Conservation (phyloP, 2,888 invertebrate genomes). For the Morpho achilles region DNA sequence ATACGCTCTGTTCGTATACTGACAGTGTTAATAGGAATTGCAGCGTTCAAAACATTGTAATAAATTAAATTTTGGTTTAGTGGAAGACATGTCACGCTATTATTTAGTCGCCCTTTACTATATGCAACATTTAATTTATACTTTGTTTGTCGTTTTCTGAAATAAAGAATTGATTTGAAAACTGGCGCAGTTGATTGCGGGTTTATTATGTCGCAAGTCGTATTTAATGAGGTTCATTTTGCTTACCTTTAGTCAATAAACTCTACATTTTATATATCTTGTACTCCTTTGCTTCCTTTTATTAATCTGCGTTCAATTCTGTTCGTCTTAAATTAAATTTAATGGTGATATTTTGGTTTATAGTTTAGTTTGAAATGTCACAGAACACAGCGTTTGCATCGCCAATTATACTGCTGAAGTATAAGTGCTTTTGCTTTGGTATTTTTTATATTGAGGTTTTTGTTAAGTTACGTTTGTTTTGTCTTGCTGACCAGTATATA, state of each 20-base stretch:
- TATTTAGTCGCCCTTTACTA: too few species aligned
- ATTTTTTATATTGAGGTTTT: neutral
- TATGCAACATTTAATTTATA: neutral
- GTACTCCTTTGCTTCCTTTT: neutral
- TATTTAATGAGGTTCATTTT: conserved; percentile 14
- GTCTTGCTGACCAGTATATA: neutral
- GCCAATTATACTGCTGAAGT: too few species aligned
- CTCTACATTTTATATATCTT: conserved; percentile 20
- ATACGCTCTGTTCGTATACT: neutral
- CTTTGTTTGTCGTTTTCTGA: conserved; percentile 2
- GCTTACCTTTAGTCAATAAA: conserved; percentile 9
- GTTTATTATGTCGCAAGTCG: conserved; percentile 11
- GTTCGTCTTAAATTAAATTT: conserved; percentile 14
- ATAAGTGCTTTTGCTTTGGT: too few species aligned
- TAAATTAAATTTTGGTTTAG: too few species aligned
- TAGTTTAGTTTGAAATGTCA: conserved; percentile 4
- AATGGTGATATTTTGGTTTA: conserved; percentile 6
- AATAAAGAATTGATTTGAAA: neutral
- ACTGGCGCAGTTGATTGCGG: neutral
- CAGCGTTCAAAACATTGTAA: too few species aligned
- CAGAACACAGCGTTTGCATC: too few species aligned
- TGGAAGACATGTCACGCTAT: too few species aligned
- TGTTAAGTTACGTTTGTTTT: conserved; percentile 3
- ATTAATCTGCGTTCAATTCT: neutral
- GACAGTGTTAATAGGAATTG: neutral